Conservation (phyloP, 64 coral and sea anemone genomes). For the Stichodactyla helianthus region DNA sequence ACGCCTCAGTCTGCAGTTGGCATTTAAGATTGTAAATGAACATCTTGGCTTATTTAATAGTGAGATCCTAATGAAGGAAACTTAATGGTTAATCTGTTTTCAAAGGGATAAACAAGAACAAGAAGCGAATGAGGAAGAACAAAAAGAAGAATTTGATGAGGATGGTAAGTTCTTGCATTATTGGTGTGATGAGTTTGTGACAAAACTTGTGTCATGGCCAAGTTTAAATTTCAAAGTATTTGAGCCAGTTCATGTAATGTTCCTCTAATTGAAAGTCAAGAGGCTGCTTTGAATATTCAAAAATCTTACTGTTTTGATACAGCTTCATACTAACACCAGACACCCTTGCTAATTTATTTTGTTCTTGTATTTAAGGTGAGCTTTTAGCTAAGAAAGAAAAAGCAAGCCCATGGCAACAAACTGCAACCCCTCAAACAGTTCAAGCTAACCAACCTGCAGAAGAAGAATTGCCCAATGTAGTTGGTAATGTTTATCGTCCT, state of each 20-base stretch:
- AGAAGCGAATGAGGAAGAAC: constrained; percentile 67
- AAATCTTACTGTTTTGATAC: not conserved
- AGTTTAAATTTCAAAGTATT: too few species aligned
- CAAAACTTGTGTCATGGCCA: too few species aligned
- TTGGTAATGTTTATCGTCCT: constrained; percentile 57
- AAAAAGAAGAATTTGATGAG: constrained; percentile 18
- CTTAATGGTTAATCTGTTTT: not conserved
- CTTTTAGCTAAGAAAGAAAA: constrained; percentile 68
- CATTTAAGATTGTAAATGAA: too few species aligned
- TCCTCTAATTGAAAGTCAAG: too few species aligned
- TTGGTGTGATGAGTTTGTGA: too few species aligned
- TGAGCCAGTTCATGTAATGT: too few species aligned
- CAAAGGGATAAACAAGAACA: constrained; percentile 77
- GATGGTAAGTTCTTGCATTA: not conserved
- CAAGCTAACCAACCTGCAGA: constrained; percentile 28
- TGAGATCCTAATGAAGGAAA: too few species aligned
- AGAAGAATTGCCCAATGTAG: constrained; percentile 51
- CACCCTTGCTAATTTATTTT: not conserved
- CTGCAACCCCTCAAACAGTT: not conserved
- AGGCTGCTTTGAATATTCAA: not conserved
- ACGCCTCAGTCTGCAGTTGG: too few species aligned
- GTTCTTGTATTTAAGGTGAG: constrained; percentile 38
- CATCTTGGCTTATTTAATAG: too few species aligned
- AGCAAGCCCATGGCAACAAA: constrained; percentile 66
- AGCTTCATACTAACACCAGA: too few species aligned